Percentiles rank a stretch among this genome's conserved stretches.
phyloP scores from a whole-genome alignment of 2,797 vertebrate species.

The Lepidocolaptes lacrymiger region DNA sequence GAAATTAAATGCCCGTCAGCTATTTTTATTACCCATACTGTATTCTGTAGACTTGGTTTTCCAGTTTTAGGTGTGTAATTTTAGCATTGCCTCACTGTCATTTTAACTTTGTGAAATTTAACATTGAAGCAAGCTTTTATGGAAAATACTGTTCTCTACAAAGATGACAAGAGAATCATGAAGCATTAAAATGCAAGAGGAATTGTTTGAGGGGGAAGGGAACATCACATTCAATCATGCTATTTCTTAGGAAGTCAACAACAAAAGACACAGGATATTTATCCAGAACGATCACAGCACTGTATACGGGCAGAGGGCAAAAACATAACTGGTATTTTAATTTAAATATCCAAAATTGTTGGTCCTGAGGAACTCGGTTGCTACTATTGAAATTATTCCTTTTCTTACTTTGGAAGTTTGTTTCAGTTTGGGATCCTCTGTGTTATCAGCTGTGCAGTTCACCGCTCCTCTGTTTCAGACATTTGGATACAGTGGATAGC shows the following conservation, averaged over 20 bases:
- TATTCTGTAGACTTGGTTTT: background rate
- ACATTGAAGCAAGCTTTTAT: background rate
- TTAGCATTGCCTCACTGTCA: background rate
- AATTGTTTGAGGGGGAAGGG: background rate
- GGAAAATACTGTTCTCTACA: background rate
- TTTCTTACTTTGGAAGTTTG: background rate
- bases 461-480: accelerated
- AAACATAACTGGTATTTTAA: conserved; percentile 25
- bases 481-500: accelerated
- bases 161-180: background rate
- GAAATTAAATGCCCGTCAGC: background rate
- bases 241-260: conserved; percentile 6
- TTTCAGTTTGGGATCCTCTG: background rate
- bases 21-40: background rate
- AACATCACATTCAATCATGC: conserved; percentile 1
- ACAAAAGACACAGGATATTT: conserved; percentile 23
- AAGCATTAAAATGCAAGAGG: conserved; percentile 36
- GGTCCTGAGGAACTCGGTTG: background rate
- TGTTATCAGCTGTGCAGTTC: accelerated
- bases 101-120: conserved; percentile 5
- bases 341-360: conserved; percentile 9
- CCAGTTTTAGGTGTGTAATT: background rate
- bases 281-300: background rate
- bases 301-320: background rate
- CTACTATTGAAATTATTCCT: background rate